Conservation (phyloP, 2,797 vertebrate species). For the Cheirogaleus major region DNA sequence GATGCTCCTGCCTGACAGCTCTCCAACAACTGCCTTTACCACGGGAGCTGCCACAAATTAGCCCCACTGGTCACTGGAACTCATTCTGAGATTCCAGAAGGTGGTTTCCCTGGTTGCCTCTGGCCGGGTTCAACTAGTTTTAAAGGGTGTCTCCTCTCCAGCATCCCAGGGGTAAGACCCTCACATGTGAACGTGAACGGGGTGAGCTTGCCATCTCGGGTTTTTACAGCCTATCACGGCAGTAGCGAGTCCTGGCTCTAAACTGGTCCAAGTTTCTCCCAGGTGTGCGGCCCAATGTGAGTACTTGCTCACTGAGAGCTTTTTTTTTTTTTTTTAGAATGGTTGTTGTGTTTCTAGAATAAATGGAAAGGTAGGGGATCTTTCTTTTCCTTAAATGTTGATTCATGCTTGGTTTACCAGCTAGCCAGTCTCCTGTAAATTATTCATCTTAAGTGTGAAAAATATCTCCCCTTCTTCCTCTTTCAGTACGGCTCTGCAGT, state of each 20-base stretch:
- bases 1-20: not conserved
- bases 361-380: not conserved
- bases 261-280: not conserved
- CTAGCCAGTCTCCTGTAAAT: not conserved
- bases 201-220: not conserved
- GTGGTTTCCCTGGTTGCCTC: not conserved
- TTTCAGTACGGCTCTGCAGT: not conserved
- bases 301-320: not conserved
- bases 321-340: not conserved
- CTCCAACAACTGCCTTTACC: not conserved
- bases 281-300: not conserved
- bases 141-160: not conserved
- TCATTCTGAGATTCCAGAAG: not conserved
- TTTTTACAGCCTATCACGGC: fast-evolving
- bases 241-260: not conserved
- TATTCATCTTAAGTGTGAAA: not conserved
- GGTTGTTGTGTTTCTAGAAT: not conserved
- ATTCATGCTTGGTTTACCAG: not conserved
- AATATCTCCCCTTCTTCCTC: not conserved
- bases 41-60: not conserved
- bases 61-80: not conserved
- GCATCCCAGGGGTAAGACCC: not conserved
- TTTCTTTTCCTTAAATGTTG: not conserved
- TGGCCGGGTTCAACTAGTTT: not conserved
- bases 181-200: fast-evolving